Percentiles rank a stretch among this genome's conserved stretches.
These are phyloP conservation scores for Beroe ovata DNA, from an alignment of 37 sponge, comb jelly and placozoan species.

Conservation along the genomic window DNA sequence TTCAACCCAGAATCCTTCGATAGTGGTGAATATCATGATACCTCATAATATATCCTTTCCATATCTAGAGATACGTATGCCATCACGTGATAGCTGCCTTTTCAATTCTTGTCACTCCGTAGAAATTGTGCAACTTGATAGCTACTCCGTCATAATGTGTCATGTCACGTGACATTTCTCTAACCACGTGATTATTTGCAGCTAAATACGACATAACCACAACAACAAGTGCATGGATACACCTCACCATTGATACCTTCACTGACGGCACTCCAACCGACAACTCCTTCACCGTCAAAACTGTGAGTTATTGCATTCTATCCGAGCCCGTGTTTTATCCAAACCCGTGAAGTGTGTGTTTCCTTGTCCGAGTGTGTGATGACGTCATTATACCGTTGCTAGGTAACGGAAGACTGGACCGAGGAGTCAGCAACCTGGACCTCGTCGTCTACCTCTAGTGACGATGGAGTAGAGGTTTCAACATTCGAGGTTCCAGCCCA, in stretches of 20 bases:
- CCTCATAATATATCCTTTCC: too few relatives aligned
- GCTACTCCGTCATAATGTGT: too few relatives aligned
- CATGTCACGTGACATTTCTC: not conserved
- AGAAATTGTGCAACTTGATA: too few relatives aligned
- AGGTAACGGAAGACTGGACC: not conserved
- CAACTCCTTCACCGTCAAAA: not conserved
- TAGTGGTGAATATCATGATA: not conserved
- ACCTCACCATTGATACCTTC: not conserved
- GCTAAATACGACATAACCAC: not conserved
- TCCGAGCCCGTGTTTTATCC: too few relatives aligned
- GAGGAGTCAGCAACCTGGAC: constrained; percentile 46
- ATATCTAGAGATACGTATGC: too few relatives aligned
- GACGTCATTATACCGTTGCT: not conserved
- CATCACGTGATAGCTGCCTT: too few relatives aligned
- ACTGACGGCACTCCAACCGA: not conserved
- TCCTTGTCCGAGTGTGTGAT: too few relatives aligned
- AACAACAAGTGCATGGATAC: constrained; percentile 18
- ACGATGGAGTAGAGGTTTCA: not conserved
- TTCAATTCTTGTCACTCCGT: too few relatives aligned
- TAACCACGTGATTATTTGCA: not conserved
- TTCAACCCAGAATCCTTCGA: constrained; percentile 4
- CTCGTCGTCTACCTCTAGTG: too few relatives aligned
- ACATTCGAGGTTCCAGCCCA: constrained; percentile 13
- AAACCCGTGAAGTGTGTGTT: too few relatives aligned
- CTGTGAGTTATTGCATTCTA: too few relatives aligned